phyloP scores from a whole-genome alignment of 2,113 vertebrate genomes.

The Tiliqua scincoides region DNA sequence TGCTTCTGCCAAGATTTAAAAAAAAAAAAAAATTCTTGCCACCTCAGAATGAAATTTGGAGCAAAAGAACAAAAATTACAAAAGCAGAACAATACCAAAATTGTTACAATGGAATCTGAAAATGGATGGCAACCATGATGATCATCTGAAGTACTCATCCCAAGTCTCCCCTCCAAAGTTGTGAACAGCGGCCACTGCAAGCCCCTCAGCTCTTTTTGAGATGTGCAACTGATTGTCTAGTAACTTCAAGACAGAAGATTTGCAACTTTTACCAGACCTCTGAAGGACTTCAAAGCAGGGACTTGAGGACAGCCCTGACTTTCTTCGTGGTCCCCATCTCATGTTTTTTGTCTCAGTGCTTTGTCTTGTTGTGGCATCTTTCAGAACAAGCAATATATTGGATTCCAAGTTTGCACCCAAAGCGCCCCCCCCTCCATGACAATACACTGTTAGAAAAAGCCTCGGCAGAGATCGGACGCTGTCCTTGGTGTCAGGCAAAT shows the following conservation, averaged over 20 bases:
- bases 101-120: background rate
- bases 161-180: fast-evolving
- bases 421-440: fast-evolving
- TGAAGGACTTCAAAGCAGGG: fast-evolving
- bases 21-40: background rate
- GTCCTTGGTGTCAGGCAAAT: fast-evolving
- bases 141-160: fast-evolving
- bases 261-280: background rate
- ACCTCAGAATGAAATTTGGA: fast-evolving
- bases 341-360: background rate
- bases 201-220: background rate
- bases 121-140: background rate
- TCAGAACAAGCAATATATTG: fast-evolving
- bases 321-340: fast-evolving
- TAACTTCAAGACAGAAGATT: background rate
- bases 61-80: background rate
- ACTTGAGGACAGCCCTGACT: fast-evolving
- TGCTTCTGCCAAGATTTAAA: fast-evolving
- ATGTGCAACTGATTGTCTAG: background rate
- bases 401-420: background rate
- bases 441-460: background rate
- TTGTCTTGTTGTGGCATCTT: fast-evolving
- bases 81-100: background rate
- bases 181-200: fast-evolving
- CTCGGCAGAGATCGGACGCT: background rate